Conservation (phyloP, 2,113 vertebrate species). For the Cryptomyrus ogoouensis region DNA sequence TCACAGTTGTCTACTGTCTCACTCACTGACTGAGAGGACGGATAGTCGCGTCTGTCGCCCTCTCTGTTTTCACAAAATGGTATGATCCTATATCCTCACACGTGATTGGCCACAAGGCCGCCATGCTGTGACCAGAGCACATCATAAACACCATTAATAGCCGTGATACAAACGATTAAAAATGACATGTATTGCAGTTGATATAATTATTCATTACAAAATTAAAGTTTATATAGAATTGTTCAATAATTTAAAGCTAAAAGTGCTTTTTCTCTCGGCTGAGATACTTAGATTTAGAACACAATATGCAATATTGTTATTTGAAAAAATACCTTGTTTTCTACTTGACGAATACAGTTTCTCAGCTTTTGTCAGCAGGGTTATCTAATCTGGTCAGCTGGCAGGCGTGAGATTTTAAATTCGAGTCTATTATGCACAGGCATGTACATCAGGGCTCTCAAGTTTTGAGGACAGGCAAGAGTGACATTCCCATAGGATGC, state of each 20-base stretch:
- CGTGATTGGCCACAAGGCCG: too few relatives aligned
- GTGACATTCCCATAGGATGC: too few relatives aligned
- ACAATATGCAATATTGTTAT: neutral
- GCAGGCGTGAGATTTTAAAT: neutral
- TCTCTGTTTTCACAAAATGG: too few relatives aligned
- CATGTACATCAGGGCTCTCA: neutral
- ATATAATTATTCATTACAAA: neutral
- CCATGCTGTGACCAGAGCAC: too few relatives aligned
- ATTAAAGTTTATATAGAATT: neutral
- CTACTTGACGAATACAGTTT: neutral
- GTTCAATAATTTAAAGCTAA: neutral
- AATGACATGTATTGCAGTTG: neutral
- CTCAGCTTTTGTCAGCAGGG: neutral
- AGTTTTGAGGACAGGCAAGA: too few relatives aligned
- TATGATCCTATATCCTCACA: too few relatives aligned
- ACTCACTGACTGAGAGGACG: too few relatives aligned
- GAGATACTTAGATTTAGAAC: neutral
- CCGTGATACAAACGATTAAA: neutral
- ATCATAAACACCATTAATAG: neutral
- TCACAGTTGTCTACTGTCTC: too few relatives aligned
- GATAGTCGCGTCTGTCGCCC: too few relatives aligned
- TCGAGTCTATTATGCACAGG: neutral
- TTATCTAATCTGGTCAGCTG: neutral
- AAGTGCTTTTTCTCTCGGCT: neutral
- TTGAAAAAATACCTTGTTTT: neutral